A percentile compares a stretch with the other conserved stretches of the same genome.
These are phyloP conservation scores for Nephila pilipes DNA, from an alignment of 1,140 invertebrate genomes.

Conservation along the genomic window DNA sequence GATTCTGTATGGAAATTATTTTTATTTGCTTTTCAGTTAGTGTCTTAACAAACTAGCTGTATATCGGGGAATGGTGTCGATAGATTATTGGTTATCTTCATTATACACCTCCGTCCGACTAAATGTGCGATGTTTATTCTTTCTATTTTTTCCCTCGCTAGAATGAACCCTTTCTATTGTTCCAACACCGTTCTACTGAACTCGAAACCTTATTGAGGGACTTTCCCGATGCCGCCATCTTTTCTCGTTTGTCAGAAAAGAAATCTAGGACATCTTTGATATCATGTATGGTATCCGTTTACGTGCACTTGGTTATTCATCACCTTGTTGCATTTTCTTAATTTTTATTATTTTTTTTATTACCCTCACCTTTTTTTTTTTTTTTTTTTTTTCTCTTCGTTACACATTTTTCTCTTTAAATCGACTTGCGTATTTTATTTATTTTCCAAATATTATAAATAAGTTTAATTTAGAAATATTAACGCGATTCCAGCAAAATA, in stretches of 20 bases:
- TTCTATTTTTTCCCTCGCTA: neutral
- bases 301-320: conserved; percentile 3
- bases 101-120: neutral
- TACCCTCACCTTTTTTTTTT: neutral
- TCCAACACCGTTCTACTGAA: conserved; percentile 66
- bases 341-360: neutral
- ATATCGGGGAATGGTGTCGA: neutral
- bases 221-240: conserved; percentile 60
- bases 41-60: neutral
- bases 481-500: no score
- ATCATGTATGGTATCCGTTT: conserved; percentile 47
- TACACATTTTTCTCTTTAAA: neutral
- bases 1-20: no score
- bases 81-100: neutral
- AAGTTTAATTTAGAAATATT: no score
- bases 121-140: conserved; percentile 30
- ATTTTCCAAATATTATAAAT: no score
- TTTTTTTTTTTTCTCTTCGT: neutral
- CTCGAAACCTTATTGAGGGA: conserved; percentile 76
- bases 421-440: no score
- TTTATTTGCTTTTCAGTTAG: neutral
- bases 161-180: conserved; percentile 72
- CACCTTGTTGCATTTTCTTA: neutral
- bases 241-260: conserved; percentile 62
- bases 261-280: conserved; percentile 64